phyloP scores from a whole-genome alignment of 2,888 invertebrate genomes.

The Plebejus argus region DNA sequence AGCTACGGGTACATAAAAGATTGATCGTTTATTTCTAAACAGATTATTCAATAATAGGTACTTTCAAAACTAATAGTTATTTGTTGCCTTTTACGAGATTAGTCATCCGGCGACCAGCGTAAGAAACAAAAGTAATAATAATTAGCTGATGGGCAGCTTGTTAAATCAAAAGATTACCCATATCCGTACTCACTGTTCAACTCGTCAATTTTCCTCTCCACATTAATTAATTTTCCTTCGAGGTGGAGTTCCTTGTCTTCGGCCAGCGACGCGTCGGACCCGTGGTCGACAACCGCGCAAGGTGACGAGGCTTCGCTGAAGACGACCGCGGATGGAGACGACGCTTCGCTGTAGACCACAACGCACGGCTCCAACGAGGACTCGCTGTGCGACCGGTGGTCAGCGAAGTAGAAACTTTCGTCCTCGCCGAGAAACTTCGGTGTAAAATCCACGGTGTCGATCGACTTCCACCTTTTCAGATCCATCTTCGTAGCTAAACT shows the following conservation, averaged over 20 bases:
- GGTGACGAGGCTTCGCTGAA: conserved; percentile 28
- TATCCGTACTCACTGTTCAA: conserved; percentile 52
- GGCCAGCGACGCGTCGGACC: conserved; percentile 45
- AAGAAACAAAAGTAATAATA: background rate
- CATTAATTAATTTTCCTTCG: conserved; percentile 46
- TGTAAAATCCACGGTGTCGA: background rate
- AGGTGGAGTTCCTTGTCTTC: conserved; percentile 46
- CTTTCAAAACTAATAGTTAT: too few species aligned
- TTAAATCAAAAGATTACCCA: background rate
- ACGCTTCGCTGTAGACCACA: background rate
- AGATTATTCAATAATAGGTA: too few species aligned
- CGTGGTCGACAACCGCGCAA: conserved; percentile 30
- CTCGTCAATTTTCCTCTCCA: conserved; percentile 62
- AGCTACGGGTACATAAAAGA: too few species aligned
- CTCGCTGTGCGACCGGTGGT: conserved; percentile 27
- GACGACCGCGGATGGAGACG: background rate
- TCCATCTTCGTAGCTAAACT: background rate
- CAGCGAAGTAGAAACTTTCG: background rate
- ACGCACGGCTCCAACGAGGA: conserved; percentile 29
- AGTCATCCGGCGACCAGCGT: too few species aligned
- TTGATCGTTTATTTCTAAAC: too few species aligned
- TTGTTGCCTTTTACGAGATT: too few species aligned
- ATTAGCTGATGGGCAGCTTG: background rate
- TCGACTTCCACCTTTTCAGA: conserved; percentile 17
- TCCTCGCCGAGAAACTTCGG: background rate